Base-by-base conservation (phyloP, 2,113 vertebrate genomes). In the Polypterus bichir region DNA sequence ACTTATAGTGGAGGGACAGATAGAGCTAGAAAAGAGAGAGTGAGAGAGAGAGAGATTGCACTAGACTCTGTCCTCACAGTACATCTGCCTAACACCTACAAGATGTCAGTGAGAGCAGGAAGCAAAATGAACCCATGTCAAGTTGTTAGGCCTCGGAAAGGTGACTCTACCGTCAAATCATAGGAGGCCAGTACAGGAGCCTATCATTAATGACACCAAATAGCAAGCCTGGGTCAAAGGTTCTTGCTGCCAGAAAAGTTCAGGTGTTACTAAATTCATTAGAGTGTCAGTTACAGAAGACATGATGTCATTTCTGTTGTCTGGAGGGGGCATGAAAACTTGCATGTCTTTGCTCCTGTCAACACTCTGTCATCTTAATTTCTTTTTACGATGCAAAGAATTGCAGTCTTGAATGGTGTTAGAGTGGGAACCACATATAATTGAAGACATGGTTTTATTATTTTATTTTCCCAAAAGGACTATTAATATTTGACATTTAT, bases 221-320 rank as follows among this genome's bases (percentile, higher is more conserved):
- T 81, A 84, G 77, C 81, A 83, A 85, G 73, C 79, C 77, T 57
- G 69, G 82, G 85, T 85, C 90, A 93, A 89, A 90, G 87, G 84
- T 86, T 86, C 68, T 71, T 69, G 73, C 79, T 77, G 66, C 80
- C 77, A 82, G 84, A 86, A 83, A 92, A 92, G 87, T 92, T 93
- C 89, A 91, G 90, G 87, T 97, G 89, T 87, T 90, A 86, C 87
- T 84, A 84, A 89, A 91, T 92, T 95, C 91, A 96, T 97, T 93
- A 92, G 86, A 76, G 82, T 88, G 87, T 86, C 83, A 93, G 76
- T 84, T 78, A 84, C 83, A 85, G 76, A 73, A 73, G 80, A 88
- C 47, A 77, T 83, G 84, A 89, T 86, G 86, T 84, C 89, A 88
- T 79, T 81, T 80, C 82, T 85, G 81, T 86, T 88, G 88, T 90